Evolutionary conservation across 1,140 invertebrate species (phyloP).

Genomic region (Drosophila insularis): DNA sequence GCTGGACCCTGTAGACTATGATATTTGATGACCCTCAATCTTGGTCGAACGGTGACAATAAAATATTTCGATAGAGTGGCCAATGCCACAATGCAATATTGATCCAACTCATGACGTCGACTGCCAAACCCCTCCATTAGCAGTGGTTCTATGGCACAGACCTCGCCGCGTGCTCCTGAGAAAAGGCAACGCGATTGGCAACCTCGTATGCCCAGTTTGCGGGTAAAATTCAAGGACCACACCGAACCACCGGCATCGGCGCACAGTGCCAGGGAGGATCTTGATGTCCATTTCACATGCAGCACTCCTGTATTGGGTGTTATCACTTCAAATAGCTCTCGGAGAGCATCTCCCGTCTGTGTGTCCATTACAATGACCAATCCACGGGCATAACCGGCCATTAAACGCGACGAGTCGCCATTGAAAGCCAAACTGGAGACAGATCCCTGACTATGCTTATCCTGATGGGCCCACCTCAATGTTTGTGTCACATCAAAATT

Average conservation of each 20-base stretch:
- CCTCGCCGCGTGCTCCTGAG: constrained; percentile 97
- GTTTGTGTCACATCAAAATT: constrained; percentile 94
- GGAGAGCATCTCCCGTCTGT: constrained; percentile 88
- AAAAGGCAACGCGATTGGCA: constrained; percentile 95
- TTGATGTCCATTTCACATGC: constrained; percentile 89
- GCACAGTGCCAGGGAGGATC: constrained; percentile 88
- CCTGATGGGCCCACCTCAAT: constrained; percentile 92
- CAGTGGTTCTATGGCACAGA: constrained; percentile 92
- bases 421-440: constrained; percentile 95
- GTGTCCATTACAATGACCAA: constrained; percentile 93
- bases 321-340: constrained; percentile 92
- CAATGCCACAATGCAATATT: constrained; percentile 93
- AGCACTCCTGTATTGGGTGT: constrained; percentile 93
- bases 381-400: constrained; percentile 93
- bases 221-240: constrained; percentile 95
- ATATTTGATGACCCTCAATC: constrained; percentile 84
- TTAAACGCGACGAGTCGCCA: constrained; percentile 91
- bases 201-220: constrained; percentile 93
- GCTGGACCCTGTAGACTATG: constrained; percentile 85
- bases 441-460: constrained; percentile 89
- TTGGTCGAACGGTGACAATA: constrained; percentile 92
- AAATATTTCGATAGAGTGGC: constrained; percentile 96
- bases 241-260: constrained; percentile 98
- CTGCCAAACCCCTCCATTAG: constrained; percentile 86
- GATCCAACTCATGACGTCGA: constrained; percentile 88